Evolutionary conservation across 2,888 invertebrate species (phyloP).

Genomic region (Idaea straminata): DNA sequence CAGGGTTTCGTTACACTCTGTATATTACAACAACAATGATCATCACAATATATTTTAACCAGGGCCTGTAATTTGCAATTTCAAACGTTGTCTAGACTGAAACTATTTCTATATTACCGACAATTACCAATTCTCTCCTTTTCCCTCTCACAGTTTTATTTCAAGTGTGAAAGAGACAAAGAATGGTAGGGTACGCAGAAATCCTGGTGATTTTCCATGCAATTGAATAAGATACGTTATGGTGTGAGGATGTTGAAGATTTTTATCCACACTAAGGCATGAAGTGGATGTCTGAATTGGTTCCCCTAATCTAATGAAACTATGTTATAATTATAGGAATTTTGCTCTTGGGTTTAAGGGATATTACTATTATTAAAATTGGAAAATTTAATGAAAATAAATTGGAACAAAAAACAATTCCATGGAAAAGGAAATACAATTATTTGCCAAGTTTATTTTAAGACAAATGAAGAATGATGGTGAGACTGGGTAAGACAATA

Average conservation of each 20-base stretch:
- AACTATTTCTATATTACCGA: slow-evolving; percentile 72
- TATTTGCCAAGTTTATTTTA: too few species aligned
- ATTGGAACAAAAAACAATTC: not conserved
- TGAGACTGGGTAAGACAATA: too few species aligned
- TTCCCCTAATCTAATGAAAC: slow-evolving; percentile 3
- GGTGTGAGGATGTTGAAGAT: slow-evolving; percentile 64
- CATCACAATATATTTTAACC: slow-evolving; percentile 61
- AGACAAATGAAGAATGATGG: too few species aligned
- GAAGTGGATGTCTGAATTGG: slow-evolving; percentile 28
- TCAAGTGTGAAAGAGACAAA: slow-evolving; percentile 38
- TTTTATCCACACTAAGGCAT: slow-evolving; percentile 40
- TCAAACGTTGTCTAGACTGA: slow-evolving; percentile 73
- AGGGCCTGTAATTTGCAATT: slow-evolving; percentile 62
- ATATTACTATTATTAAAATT: slow-evolving; percentile 5
- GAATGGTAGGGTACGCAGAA: slow-evolving; percentile 54
- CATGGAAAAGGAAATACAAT: too few species aligned
- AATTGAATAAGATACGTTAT: slow-evolving; percentile 74
- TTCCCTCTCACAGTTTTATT: slow-evolving; percentile 27
- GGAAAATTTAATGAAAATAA: slow-evolving; percentile 11
- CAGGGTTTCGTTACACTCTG: slow-evolving; percentile 16
- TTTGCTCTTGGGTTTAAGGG: not conserved
- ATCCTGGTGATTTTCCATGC: slow-evolving; percentile 73
- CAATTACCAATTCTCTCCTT: slow-evolving; percentile 54
- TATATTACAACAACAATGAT: slow-evolving; percentile 27
- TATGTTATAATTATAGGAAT: not conserved